Percentiles rank a stretch among this genome's conserved stretches.
These are phyloP conservation scores for Cepaea nemoralis DNA, from an alignment of 1,140 invertebrate species.

Conservation along the genomic window DNA sequence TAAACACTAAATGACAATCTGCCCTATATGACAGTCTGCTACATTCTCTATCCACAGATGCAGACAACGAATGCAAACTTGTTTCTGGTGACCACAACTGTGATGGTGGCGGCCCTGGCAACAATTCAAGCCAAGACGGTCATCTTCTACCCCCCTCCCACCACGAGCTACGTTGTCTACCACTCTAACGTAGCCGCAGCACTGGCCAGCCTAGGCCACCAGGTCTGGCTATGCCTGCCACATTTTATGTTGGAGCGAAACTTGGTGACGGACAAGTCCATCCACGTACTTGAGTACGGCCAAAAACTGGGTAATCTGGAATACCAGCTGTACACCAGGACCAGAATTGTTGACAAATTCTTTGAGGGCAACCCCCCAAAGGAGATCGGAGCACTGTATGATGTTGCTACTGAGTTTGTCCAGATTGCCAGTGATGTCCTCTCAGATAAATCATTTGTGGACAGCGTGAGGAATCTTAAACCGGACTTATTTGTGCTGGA, in stretches of 20 bases:
- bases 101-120: background rate
- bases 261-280: constrained; percentile 14
- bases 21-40: no score
- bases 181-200: constrained; percentile 32
- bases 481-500: constrained; percentile 44
- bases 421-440: constrained; percentile 6
- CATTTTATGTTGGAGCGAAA: constrained; percentile 17
- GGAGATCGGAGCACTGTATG: background rate
- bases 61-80: background rate
- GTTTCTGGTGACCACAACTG: background rate
- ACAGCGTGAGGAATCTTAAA: background rate
- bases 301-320: background rate
- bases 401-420: background rate
- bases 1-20: no score
- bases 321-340: background rate
- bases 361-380: constrained; percentile 2
- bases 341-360: constrained; percentile 19
- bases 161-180: constrained; percentile 27
- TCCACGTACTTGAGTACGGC: constrained; percentile 29
- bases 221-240: constrained; percentile 37
- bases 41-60: background rate
- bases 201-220: constrained; percentile 32
- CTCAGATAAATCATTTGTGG: constrained; percentile 4
- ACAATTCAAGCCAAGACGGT: constrained; percentile 21
- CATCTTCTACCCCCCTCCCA: constrained; percentile 24